phyloP scores from a whole-genome alignment of 2,888 invertebrate genomes.

The Eilema griseolum region DNA sequence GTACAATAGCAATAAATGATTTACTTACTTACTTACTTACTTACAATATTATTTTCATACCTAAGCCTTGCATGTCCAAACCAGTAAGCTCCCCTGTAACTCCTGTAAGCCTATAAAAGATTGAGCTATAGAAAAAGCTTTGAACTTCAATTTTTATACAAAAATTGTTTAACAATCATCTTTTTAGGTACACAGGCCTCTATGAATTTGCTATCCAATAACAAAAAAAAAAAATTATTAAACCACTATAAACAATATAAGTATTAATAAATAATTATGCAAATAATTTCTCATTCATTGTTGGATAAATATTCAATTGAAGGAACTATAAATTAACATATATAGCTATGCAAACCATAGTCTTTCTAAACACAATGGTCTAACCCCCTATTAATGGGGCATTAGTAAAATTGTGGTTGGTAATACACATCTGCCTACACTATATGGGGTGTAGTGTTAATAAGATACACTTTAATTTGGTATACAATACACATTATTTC shows the following conservation, averaged over 20 bases:
- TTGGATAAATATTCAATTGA: not conserved
- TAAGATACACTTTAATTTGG: not conserved
- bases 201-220: not conserved
- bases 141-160: not conserved
- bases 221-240: not conserved
- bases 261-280: too few species aligned
- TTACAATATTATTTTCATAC: too few species aligned
- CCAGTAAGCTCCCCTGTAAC: too few species aligned
- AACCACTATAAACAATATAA: too few species aligned
- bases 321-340: not conserved
- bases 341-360: not conserved
- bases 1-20: too few species aligned
- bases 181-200: not conserved
- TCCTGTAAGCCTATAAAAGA: not conserved
- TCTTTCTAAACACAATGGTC: not conserved
- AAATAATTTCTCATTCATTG: not conserved
- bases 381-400: not conserved
- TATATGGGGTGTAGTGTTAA: not conserved
- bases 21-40: too few species aligned
- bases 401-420: not conserved
- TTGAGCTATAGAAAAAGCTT: not conserved
- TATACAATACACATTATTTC: too few species aligned
- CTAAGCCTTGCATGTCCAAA: too few species aligned
- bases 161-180: not conserved
- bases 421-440: not conserved